These are phyloP conservation scores for Zoanthus sansibaricus DNA, from an alignment of 92 coral and sea anemone species.

Conservation along the genomic window DNA sequence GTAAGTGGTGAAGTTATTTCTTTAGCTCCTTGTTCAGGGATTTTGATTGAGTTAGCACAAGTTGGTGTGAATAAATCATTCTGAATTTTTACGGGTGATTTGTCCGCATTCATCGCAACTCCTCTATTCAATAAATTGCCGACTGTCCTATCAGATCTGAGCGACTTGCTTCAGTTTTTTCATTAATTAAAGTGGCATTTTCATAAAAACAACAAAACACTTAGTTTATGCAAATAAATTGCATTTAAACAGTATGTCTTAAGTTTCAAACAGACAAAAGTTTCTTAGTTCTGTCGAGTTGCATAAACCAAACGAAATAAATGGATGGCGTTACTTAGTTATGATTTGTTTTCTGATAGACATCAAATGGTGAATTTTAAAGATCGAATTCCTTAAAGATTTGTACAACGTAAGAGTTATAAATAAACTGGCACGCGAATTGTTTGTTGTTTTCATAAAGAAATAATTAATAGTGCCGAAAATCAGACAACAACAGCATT, in stretches of 20 bases:
- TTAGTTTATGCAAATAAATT: constrained; percentile 22
- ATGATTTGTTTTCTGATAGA: not conserved
- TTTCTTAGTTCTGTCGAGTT: not conserved
- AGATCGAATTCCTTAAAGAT: constrained; percentile 25
- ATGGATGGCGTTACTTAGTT: not conserved
- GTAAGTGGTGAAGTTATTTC: not conserved
- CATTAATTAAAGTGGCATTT: constrained; percentile 5
- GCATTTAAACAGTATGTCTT: not conserved
- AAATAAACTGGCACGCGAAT: not conserved
- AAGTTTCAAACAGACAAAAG: too few species aligned
- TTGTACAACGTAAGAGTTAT: constrained; percentile 23
- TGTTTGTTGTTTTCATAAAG: not conserved
- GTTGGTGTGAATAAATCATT: not conserved
- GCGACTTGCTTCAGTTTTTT: constrained; percentile 17
- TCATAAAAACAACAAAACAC: constrained; percentile 22
- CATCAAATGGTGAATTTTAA: not conserved
- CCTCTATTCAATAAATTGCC: not conserved
- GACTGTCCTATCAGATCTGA: not conserved
- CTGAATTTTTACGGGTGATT: constrained; percentile 6
- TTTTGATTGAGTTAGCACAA: not conserved
- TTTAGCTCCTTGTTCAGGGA: not conserved
- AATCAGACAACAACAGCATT: not conserved
- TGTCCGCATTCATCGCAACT: constrained; percentile 18
- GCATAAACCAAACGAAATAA: not conserved
- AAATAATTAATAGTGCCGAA: not conserved